Base-by-base conservation (phyloP, 2,113 vertebrate species). In the Actinemys pallida region DNA sequence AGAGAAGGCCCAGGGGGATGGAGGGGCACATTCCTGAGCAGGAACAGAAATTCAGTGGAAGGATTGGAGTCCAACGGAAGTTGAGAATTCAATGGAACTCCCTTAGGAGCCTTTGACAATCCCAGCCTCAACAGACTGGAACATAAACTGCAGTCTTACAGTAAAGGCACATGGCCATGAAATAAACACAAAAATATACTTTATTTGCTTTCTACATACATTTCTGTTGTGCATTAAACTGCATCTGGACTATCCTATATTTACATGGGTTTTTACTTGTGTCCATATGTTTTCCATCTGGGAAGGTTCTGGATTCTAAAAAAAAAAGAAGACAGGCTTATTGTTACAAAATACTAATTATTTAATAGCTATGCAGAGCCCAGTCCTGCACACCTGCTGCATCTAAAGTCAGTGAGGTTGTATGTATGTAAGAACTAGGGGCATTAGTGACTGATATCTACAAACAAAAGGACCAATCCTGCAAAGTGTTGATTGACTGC, bases 371-470 rank as follows among this genome's bases (percentile, higher is more conserved):
- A 11, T 10, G 4, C 5, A 35, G 53, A 42, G 39, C 10, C n/a
- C 72, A 81, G 0, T 27, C 69, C 35, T 24, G 47, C 13, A 50
- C 2, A 45, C 78, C 24, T 5, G 45, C 54, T 83, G 52, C 57
- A 8, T 52, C 17, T 6, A 3, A 50, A 83, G 81, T 0, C 47
- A 1, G 11, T 10, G 59, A 39, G 76, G 39, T 9, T 39, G 27
- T 29, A 5, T 24, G 16, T 2, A 35, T 12, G 50, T 50, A 2
- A 81, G 29, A 29, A 29, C 49, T 80, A 31, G 85, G 42, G 80
- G 17, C 2, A 0, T 17, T 17, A 72, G 16, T 45, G 54, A 25
- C 25, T 1, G 16, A 4, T 0, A 0, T 2, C 62, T 0, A 0
- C 16, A 57, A 87, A 24, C n/a, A 53, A 35, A 76, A 14, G 10